These are phyloP conservation scores for Conops quadrifasciatus DNA, from an alignment of 2,888 invertebrate species.

Conservation along the genomic window DNA sequence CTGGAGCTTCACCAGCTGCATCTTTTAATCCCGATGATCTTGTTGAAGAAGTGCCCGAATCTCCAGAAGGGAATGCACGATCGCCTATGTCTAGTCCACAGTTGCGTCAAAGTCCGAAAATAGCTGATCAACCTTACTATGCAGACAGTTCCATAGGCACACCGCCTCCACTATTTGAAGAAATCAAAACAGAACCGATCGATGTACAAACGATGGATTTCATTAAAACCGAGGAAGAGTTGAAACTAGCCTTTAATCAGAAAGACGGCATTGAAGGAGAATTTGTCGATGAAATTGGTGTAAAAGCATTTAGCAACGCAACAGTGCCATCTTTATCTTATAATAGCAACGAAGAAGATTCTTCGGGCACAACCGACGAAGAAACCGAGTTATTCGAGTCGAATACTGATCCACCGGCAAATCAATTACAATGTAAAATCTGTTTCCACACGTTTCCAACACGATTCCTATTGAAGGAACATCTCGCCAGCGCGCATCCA, in stretches of 20 bases:
- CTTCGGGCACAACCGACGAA: conserved; percentile 42
- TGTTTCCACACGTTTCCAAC: conserved; percentile 42
- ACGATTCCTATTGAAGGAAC: conserved; percentile 43
- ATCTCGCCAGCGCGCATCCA: conserved; percentile 43
- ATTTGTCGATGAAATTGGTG: background rate
- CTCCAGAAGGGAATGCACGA: conserved; percentile 30
- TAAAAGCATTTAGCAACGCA: background rate
- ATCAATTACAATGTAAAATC: conserved; percentile 44
- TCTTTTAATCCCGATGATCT: conserved; percentile 38
- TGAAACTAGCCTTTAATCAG: conserved; percentile 36
- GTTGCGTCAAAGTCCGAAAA: conserved; percentile 41
- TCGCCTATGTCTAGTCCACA: conserved; percentile 44
- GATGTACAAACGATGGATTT: conserved; percentile 47
- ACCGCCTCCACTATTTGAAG: conserved; percentile 47
- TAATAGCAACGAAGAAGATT: conserved; percentile 42
- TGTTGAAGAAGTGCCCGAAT: conserved; percentile 42
- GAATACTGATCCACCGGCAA: conserved; percentile 22
- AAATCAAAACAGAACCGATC: conserved; percentile 48
- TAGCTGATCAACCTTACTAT: conserved; percentile 41
- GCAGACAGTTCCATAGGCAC: conserved; percentile 46
- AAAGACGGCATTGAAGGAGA: conserved; percentile 38
- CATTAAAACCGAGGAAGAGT: conserved; percentile 44
- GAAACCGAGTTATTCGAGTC: conserved; percentile 35
- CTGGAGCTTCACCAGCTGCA: conserved; percentile 33
- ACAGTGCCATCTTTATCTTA: background rate